A percentile compares a stretch with the other conserved stretches of the same genome.
Evolutionary conservation across 2,888 invertebrate genomes (phyloP).

Genomic region (Oegoconia quadripuncta): DNA sequence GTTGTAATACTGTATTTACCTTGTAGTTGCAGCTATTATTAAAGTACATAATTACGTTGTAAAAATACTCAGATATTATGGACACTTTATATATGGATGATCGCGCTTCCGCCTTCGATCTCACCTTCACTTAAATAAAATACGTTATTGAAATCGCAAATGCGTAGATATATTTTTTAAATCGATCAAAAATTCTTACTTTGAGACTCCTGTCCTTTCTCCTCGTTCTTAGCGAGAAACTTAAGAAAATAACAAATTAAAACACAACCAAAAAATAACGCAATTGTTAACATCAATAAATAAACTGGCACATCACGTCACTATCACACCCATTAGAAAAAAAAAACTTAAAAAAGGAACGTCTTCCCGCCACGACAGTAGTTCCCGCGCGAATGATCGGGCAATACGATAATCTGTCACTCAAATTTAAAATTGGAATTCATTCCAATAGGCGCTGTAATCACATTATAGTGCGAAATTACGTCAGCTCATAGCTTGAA

Average conservation of each 20-base stretch:
- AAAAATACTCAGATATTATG: too few relatives aligned
- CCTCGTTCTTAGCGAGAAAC: constrained; percentile 26
- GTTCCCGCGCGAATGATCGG: constrained; percentile 31
- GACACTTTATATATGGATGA: too few relatives aligned
- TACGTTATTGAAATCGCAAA: too few relatives aligned
- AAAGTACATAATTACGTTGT: too few relatives aligned
- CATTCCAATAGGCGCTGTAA: constrained; percentile 18
- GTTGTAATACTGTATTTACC: too few relatives aligned
- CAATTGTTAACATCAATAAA: constrained; percentile 59
- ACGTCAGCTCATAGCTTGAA: constrained; percentile 1
- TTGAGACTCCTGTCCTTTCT: constrained; percentile 21
- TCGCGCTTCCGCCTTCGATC: too few relatives aligned
- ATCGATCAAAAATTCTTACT: constrained; percentile 43
- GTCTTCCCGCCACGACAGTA: constrained; percentile 61
- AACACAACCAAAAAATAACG: constrained; percentile 41
- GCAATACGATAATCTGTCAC: constrained; percentile 8
- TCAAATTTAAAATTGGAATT: constrained; percentile 23
- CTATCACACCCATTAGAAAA: constrained; percentile 40
- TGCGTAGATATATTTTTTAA: too few relatives aligned
- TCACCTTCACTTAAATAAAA: too few relatives aligned
- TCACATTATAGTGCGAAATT: constrained; percentile 11
- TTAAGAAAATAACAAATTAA: constrained; percentile 46
- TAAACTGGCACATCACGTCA: constrained; percentile 56
- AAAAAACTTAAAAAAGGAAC: constrained; percentile 26
- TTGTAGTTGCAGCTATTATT: too few relatives aligned